These are phyloP conservation scores for Pachyrhynchus sulphureomaculatus DNA, from an alignment of 1,140 invertebrate genomes.

Conservation along the genomic window DNA sequence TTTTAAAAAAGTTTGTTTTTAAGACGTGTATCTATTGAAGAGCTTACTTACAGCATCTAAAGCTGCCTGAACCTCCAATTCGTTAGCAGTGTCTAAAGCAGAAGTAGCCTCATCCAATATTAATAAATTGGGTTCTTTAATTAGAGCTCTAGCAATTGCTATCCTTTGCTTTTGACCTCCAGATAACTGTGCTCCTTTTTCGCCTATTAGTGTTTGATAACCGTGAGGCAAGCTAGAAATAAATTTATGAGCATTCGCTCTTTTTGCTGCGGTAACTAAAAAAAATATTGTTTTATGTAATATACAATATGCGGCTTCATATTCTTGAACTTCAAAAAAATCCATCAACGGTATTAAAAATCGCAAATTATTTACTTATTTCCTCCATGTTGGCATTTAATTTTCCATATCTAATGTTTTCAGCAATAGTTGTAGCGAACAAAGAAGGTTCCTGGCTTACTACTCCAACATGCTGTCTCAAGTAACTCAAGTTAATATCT, in stretches of 20 bases:
- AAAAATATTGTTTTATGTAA: too few relatives aligned
- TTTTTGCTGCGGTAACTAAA: too few relatives aligned
- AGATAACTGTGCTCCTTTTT: constrained; percentile 68
- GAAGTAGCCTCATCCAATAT: constrained; percentile 83
- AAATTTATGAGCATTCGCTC: constrained; percentile 80
- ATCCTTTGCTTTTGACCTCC: constrained; percentile 77
- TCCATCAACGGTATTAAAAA: too few relatives aligned
- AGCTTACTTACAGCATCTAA: constrained; percentile 60
- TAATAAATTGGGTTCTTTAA: constrained; percentile 72
- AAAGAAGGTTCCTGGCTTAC: constrained; percentile 81
- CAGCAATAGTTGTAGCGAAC: constrained; percentile 72
- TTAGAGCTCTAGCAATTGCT: constrained; percentile 72
- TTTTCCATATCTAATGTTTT: constrained; percentile 75
- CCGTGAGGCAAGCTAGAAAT: constrained; percentile 73
- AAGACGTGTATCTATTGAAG: too few relatives aligned
- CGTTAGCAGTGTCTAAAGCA: constrained; percentile 68
- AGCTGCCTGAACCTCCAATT: constrained; percentile 67
- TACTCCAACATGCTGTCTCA: constrained; percentile 70
- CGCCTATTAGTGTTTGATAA: constrained; percentile 76
- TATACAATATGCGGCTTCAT: too few relatives aligned
- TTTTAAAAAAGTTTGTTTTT: too few relatives aligned
- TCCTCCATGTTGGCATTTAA: constrained; percentile 61
- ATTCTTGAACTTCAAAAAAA: too few relatives aligned
- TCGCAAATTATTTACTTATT: constrained; percentile 58
- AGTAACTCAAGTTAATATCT: constrained; percentile 70